These are phyloP conservation scores for Steromphala cineraria DNA, from an alignment of 2,888 invertebrate genomes.

Conservation along the genomic window DNA sequence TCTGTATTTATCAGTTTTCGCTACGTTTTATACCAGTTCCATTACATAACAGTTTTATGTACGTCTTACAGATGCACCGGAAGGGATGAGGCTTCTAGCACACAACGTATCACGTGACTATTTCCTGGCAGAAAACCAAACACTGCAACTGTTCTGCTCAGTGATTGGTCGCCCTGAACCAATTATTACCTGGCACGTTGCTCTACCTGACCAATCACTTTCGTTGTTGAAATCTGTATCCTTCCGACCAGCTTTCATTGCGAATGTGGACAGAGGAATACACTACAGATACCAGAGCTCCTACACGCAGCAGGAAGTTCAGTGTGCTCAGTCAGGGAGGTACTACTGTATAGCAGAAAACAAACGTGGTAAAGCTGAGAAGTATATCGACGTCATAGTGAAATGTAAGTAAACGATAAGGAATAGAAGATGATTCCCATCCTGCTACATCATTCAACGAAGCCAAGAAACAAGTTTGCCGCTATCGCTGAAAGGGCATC, in stretches of 20 bases:
- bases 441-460: no score
- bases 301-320: not conserved
- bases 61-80: not conserved
- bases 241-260: not conserved
- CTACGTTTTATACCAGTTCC: no score
- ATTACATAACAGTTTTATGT: no score
- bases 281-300: not conserved
- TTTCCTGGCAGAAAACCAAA: not conserved
- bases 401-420: no score
- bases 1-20: no score
- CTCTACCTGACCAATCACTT: not conserved
- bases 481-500: no score
- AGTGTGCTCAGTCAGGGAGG: not conserved
- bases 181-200: not conserved
- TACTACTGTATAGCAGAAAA: not conserved
- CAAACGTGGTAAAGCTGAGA: no score
- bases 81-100: not conserved
- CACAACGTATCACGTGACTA: not conserved
- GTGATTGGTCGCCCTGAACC: conserved; percentile 1
- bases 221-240: not conserved
- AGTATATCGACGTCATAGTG: no score
- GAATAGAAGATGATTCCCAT: no score
- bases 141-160: not conserved
- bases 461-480: no score
- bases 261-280: not conserved